These are phyloP conservation scores for Anguilla marmorata DNA, from an alignment of 2,797 vertebrate species.

Conservation along the genomic window DNA sequence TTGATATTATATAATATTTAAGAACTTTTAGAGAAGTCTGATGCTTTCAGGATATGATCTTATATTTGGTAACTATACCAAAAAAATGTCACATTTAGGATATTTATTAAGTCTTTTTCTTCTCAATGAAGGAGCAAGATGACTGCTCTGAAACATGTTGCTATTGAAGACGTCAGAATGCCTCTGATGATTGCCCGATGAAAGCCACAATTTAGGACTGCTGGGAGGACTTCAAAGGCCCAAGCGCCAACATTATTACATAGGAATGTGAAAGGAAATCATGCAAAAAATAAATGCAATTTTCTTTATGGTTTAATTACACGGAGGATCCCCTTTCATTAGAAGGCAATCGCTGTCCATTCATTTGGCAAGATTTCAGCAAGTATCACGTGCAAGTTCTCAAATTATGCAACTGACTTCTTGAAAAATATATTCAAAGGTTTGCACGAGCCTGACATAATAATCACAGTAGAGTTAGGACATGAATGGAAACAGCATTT, in stretches of 20 bases:
- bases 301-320: constrained; percentile 76
- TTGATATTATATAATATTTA: background rate
- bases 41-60: background rate
- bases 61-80: background rate
- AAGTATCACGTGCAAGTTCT: constrained; percentile 39
- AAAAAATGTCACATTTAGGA: background rate
- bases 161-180: constrained; percentile 66
- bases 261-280: constrained; percentile 74
- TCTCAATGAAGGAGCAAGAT: constrained; percentile 28
- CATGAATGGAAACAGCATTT: constrained; percentile 32
- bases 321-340: constrained; percentile 72
- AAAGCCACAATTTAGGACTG: constrained; percentile 73
- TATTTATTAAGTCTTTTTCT: background rate
- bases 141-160: constrained; percentile 55
- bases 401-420: constrained; percentile 44
- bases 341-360: constrained; percentile 63
- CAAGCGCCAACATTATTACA: constrained; percentile 63
- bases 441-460: constrained; percentile 19
- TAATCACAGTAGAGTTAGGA: constrained; percentile 28
- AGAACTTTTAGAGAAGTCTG: background rate
- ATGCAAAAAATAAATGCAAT: constrained; percentile 69
- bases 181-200: constrained; percentile 70
- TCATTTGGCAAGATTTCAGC: constrained; percentile 41
- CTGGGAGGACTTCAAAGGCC: constrained; percentile 69
- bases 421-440: constrained; percentile 33